phyloP scores from a whole-genome alignment of 2,113 vertebrate genomes.

The Dicerorhinus sumatrensis region DNA sequence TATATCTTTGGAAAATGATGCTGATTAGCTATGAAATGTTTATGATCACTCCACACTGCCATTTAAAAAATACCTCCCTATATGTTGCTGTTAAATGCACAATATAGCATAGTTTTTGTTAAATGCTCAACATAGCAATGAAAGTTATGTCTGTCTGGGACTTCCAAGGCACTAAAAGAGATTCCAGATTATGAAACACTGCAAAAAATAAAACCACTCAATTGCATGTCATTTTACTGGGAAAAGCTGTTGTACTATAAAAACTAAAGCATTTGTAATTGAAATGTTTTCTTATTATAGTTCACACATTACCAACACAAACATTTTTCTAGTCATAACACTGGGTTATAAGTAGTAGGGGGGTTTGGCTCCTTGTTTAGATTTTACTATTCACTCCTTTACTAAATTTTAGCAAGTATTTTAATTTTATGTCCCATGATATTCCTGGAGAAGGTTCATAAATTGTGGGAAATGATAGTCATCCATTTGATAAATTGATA shows the following conservation, averaged over 20 bases:
- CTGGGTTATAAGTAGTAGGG: background rate
- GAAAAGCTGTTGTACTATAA: background rate
- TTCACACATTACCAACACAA: background rate
- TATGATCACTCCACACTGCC: background rate
- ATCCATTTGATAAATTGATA: background rate
- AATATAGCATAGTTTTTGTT: background rate
- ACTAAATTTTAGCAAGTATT: background rate
- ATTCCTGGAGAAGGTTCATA: background rate
- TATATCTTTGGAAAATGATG: slow-evolving; percentile 9
- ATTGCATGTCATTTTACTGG: background rate
- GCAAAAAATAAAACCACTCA: background rate
- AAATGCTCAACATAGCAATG: background rate
- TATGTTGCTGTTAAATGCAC: background rate
- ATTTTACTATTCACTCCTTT: background rate
- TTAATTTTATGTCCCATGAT: background rate
- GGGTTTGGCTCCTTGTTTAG: background rate
- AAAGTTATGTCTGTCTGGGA: slow-evolving; percentile 32
- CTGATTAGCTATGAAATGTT: slow-evolving; percentile 19
- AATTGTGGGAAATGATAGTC: background rate
- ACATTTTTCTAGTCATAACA: background rate
- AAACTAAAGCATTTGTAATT: slow-evolving; percentile 30
- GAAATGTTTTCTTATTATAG: slow-evolving; percentile 27
- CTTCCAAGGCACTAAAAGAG: background rate
- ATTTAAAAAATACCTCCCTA: background rate
- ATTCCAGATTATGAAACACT: background rate